phyloP scores from a whole-genome alignment of 2,888 invertebrate species.

The Orthosia cruda region DNA sequence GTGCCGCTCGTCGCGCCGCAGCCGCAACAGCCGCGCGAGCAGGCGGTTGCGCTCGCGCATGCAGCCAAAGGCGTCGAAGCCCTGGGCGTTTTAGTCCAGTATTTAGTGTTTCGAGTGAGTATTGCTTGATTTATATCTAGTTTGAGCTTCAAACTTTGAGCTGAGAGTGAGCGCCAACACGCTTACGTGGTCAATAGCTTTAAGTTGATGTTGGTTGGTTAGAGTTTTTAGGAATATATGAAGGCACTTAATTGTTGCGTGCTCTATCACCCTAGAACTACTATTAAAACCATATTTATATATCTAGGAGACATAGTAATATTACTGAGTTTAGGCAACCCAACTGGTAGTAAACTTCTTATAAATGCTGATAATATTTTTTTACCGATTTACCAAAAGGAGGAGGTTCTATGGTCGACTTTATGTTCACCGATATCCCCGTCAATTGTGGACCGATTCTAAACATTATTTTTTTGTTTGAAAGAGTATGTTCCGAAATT shows the following conservation, averaged over 20 bases:
- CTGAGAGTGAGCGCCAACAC: too few species aligned
- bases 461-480: too few species aligned
- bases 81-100: slow-evolving; percentile 96
- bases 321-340: neutral
- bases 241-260: neutral
- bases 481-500: too few species aligned
- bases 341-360: neutral
- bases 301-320: neutral
- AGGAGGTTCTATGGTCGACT: too few species aligned
- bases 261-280: neutral
- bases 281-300: neutral
- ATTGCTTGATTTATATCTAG: neutral
- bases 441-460: too few species aligned
- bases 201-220: neutral
- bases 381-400: too few species aligned
- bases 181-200: neutral
- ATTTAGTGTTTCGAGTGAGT: slow-evolving; percentile 95
- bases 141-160: too few species aligned
- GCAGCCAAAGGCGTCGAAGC: slow-evolving; percentile 95
- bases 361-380: too few species aligned
- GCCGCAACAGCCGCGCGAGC: slow-evolving; percentile 76
- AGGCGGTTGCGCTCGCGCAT: slow-evolving; percentile 87
- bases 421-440: too few species aligned
- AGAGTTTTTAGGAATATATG: neutral
- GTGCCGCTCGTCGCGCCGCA: slow-evolving; percentile 72